Evolutionary conservation across 2,888 invertebrate genomes (phyloP).

Genomic region (Mimumesa dahlbomi): DNA sequence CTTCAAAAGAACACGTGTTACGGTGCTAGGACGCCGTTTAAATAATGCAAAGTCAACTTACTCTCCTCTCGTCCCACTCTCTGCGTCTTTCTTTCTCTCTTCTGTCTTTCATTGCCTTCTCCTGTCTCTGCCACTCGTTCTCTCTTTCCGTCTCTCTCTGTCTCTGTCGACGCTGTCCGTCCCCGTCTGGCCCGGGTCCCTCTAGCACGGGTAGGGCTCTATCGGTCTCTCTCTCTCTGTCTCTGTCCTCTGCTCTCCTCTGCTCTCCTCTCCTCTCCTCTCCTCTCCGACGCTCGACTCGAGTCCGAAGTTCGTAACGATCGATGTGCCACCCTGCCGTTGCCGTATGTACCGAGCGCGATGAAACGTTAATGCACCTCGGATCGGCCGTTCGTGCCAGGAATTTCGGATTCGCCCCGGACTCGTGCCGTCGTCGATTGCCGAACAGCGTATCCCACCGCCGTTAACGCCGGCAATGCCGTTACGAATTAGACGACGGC

Average conservation of each 20-base stretch:
- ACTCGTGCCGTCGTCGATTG: constrained; percentile 50
- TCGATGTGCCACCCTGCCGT: constrained; percentile 71
- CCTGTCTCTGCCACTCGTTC: constrained; percentile 30
- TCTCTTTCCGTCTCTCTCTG: constrained; percentile 11
- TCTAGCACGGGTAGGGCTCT: background rate
- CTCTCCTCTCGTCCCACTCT: constrained; percentile 65
- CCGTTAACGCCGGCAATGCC: constrained; percentile 32
- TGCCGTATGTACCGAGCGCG: constrained; percentile 64
- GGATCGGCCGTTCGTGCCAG: constrained; percentile 67
- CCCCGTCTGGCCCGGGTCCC: constrained; percentile 1
- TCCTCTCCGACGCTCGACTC: constrained; percentile 55
- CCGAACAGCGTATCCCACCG: no score
- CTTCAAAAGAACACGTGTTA: constrained; percentile 80
- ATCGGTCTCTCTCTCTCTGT: constrained; percentile 6
- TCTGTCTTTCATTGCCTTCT: constrained; percentile 44
- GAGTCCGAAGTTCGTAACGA: constrained; percentile 68
- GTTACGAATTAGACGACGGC: constrained; percentile 53
- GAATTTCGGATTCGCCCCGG: constrained; percentile 66
- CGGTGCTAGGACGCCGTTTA: constrained; percentile 78
- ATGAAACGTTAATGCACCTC: constrained; percentile 73
- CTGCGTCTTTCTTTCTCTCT: constrained; percentile 47
- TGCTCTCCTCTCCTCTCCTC: constrained; percentile 15
- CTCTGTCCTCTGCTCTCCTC: no score
- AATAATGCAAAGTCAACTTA: constrained; percentile 80
- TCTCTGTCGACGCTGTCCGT: constrained; percentile 5